Base-by-base conservation (phyloP, 1,140 invertebrate species). In the Tenebrio molitor region DNA sequence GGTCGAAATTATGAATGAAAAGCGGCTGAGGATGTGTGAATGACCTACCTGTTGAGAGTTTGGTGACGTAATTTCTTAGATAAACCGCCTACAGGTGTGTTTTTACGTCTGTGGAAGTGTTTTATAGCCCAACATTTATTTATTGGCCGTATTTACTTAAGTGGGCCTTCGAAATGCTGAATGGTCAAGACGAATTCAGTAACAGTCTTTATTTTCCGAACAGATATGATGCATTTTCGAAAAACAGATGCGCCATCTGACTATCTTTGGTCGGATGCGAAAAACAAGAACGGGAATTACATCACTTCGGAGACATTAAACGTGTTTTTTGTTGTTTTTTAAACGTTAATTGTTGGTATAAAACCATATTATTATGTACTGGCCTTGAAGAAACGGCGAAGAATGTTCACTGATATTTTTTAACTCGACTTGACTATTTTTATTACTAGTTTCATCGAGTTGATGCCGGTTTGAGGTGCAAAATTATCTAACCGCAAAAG, bases 21-120 rank as follows among this genome's bases (percentile, higher is more conserved):
- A 58, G 8, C 21, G 12, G 21, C n/a, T 3, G n/a, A n/a, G 25
- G 36, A 39, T 39, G n/a, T 39, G 50, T 58, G 50, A 58, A 58
- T 58, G 50, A 58, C 50, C 50, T 29, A 58, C 50, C 50, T 58
- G 36, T 5, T 3, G 19, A 46, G 44, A 50, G 44, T 50, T 50
- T 21, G 44, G 23, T 58, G 50, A 58, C 50, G 50, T 58, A 58
- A 58, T 58, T 50, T 58, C 50, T 58, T 58, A 58, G 50, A 58
- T 58, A 58, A 25, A 58, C 50, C 50, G 50, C 50, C 50, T 23
- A 58, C 50, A 29, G 50, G 8, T 12, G 21, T 14, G 21, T 58
- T 58, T 58, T 58, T 58, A 33, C 29, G 50, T 58, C 50, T 25
- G 21, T 29, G 3, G 25, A 8, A 14, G 10, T 53, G 50, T 29